Evolutionary conservation across 1,140 invertebrate species (phyloP).

Genomic region (Periplaneta americana): DNA sequence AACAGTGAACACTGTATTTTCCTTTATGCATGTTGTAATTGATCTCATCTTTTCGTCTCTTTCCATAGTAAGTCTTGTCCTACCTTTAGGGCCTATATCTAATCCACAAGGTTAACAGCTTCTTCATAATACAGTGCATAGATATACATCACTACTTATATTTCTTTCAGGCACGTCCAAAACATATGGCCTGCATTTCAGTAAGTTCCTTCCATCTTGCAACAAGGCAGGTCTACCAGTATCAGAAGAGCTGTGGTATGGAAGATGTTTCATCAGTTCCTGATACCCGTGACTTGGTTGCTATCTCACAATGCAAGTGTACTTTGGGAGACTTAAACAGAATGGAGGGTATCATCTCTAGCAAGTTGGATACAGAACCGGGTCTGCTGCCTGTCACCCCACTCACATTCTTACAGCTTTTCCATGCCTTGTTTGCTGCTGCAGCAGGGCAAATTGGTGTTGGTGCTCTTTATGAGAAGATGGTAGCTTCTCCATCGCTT

Average conservation of each 20-base stretch:
- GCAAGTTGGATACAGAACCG: conserved; percentile 59
- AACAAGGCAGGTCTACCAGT: conserved; percentile 38
- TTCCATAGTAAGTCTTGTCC: no score
- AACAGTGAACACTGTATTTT: no score
- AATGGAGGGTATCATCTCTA: conserved; percentile 63
- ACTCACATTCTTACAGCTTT: conserved; percentile 54
- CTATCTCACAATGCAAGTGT: conserved; percentile 54
- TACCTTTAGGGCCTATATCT: no score
- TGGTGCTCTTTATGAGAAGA: conserved; percentile 37
- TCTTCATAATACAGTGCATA: no score
- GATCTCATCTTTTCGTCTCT: no score
- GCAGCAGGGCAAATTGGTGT: conserved; percentile 43
- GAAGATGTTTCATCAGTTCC: conserved; percentile 25
- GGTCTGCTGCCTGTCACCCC: conserved; percentile 51
- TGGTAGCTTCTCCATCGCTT: conserved; percentile 19
- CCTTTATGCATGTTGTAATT: no score
- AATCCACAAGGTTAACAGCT: no score
- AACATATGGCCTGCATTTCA: conserved; percentile 65
- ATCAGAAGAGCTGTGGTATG: conserved; percentile 27
- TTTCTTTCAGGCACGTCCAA: conserved; percentile 44
- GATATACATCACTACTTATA: not conserved
- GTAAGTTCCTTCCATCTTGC: conserved; percentile 63
- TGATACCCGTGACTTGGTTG: conserved; percentile 38
- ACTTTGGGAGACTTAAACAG: conserved; percentile 64
- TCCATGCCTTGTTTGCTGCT: conserved; percentile 51